phyloP scores from a whole-genome alignment of 2,888 invertebrate genomes.

The Drosophila putrida region DNA sequence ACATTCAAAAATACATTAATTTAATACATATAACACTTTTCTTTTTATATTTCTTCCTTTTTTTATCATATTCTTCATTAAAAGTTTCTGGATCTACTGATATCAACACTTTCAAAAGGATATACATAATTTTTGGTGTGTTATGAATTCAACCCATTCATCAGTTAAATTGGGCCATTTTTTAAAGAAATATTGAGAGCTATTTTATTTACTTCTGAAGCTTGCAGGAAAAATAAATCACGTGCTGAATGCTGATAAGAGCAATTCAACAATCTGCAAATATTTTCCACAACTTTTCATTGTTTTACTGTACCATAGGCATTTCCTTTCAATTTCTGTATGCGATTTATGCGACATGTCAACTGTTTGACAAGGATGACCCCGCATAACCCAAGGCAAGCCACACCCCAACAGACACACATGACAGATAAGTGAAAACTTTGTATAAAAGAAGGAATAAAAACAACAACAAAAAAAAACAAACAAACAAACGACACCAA shows the following conservation, averaged over 20 bases:
- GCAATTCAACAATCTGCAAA: constrained; percentile 24
- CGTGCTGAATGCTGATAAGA: constrained; percentile 23
- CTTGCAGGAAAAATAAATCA: constrained; percentile 12
- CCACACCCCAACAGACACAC: constrained; percentile 26
- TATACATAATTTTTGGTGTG: not conserved
- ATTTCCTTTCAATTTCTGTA: constrained; percentile 65
- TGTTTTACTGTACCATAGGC: constrained; percentile 32
- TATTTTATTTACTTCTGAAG: constrained; percentile 4
- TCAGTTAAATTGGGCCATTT: constrained; percentile 11
- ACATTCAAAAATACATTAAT: no score
- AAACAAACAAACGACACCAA: constrained; percentile 25
- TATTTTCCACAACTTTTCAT: constrained; percentile 36
- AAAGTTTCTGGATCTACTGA: no score
- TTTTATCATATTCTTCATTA: no score
- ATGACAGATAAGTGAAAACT: constrained; percentile 69
- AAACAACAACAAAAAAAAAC: no score
- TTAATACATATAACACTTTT: no score
- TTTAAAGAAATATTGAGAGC: constrained; percentile 14
- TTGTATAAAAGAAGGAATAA: no score
- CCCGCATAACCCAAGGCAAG: constrained; percentile 49
- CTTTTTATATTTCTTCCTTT: no score
- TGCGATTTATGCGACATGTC: constrained; percentile 76
- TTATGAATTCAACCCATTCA: not conserved
- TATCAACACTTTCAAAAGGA: not conserved
- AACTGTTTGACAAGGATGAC: constrained; percentile 74